Conservation (phyloP, 2,113 vertebrate genomes). For the Oryzias melastigma region DNA sequence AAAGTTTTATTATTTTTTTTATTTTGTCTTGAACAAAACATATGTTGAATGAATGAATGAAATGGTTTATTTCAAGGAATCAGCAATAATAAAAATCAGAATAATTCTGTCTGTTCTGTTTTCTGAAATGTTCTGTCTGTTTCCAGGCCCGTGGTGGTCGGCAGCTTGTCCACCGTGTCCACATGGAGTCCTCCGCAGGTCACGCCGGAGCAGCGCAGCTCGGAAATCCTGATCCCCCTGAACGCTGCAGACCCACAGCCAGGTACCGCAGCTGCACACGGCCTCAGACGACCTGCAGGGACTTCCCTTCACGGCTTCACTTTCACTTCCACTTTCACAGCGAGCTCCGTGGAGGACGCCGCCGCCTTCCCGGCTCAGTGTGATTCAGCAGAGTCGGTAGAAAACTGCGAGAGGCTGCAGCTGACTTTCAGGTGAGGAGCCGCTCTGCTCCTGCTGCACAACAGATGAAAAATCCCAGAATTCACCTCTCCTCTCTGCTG, state of each 20-base stretch:
- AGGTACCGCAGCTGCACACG: constrained; percentile 70
- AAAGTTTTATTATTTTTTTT: too few species aligned
- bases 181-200: constrained; percentile 87
- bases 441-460: not conserved
- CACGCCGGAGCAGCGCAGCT: constrained; percentile 78
- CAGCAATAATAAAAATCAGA: too few species aligned
- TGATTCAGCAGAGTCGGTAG: constrained; percentile 49
- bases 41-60: too few species aligned
- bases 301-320: constrained; percentile 33
- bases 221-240: constrained; percentile 88
- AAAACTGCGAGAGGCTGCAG: constrained; percentile 72
- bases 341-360: constrained; percentile 73
- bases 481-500: constrained; percentile 7
- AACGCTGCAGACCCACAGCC: constrained; percentile 77
- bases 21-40: too few species aligned
- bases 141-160: constrained; percentile 82
- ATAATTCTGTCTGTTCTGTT: too few species aligned
- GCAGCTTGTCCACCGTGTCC: constrained; percentile 80
- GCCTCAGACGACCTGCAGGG: not conserved
- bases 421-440: constrained; percentile 79
- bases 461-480: not conserved
- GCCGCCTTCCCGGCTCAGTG: constrained; percentile 78
- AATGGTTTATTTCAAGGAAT: too few species aligned
- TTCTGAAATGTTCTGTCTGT: too few species aligned
- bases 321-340: constrained; percentile 63